Conservation (phyloP, 2,113 vertebrate genomes). For the Ophiodon elongatus region DNA sequence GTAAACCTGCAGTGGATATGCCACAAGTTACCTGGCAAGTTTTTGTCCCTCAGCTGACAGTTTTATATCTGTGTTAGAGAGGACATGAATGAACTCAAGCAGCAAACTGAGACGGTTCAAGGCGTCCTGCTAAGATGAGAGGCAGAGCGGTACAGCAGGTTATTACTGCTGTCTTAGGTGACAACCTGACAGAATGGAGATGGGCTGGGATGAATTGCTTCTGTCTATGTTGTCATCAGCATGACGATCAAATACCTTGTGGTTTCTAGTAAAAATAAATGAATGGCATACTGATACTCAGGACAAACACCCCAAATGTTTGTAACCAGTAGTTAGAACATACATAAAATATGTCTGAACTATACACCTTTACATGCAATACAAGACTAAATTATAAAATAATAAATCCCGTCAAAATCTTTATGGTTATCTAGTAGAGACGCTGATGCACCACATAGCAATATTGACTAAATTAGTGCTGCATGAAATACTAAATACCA, state of each 20-base stretch:
- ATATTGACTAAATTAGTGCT: neutral
- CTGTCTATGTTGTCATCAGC: neutral
- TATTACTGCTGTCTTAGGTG: constrained; percentile 6
- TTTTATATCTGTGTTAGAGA: constrained; percentile 28
- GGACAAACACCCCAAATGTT: neutral
- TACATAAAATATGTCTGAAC: neutral
- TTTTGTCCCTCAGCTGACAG: constrained; percentile 5
- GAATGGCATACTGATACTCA: neutral
- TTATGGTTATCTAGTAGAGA: neutral
- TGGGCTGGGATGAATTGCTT: neutral
- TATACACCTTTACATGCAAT: too few species aligned
- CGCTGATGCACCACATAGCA: neutral
- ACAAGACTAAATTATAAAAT: neutral
- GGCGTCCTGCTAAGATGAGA: constrained; percentile 30
- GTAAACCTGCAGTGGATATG: neutral
- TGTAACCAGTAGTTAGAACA: neutral
- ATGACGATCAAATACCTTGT: neutral
- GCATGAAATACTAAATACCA: neutral
- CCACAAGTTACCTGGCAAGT: neutral
- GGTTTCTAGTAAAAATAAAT: neutral
- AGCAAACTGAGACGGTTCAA: constrained; percentile 46
- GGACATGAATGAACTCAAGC: constrained; percentile 38
- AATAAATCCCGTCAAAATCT: neutral
- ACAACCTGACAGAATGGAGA: neutral
- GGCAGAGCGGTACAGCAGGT: constrained; percentile 6